Percentiles rank a stretch among this genome's conserved stretches.
These are phyloP conservation scores for Philereme vetulata DNA, from an alignment of 2,888 invertebrate species.

Conservation along the genomic window DNA sequence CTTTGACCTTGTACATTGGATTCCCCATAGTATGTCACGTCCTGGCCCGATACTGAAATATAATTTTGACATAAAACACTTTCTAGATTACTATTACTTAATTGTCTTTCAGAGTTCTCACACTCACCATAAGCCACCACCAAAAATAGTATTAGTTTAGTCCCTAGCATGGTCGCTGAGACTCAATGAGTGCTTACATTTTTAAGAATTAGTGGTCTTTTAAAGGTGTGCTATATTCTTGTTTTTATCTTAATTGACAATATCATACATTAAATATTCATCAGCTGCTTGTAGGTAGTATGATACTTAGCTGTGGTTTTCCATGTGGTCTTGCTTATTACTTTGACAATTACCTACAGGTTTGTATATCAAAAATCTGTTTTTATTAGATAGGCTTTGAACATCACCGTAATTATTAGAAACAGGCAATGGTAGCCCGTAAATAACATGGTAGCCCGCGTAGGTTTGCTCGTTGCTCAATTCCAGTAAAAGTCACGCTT, in stretches of 20 bases:
- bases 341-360: background rate
- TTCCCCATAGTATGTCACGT: conserved; percentile 38
- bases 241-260: conserved; percentile 13
- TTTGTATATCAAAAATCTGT: background rate
- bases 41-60: conserved; percentile 30
- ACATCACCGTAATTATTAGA: background rate
- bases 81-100: background rate
- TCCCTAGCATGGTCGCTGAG: conserved; percentile 33
- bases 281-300: conserved; percentile 3
- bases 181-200: conserved; percentile 12
- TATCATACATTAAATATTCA: conserved; percentile 1
- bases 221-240: conserved; percentile 5
- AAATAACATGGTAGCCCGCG: no score
- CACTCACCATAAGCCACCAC: conserved; percentile 51
- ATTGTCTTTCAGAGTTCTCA: background rate
- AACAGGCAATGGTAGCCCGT: background rate
- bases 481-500: no score
- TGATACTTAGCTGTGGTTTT: conserved; percentile 15
- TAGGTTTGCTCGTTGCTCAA: no score
- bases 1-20: conserved; percentile 42
- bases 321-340: background rate
- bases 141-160: conserved; percentile 44
- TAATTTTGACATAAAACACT: background rate
- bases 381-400: conserved; percentile 6
- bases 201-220: conserved; percentile 1